Evolutionary conservation across 2,888 invertebrate species (phyloP).

Genomic region (Megamerina dolium): DNA sequence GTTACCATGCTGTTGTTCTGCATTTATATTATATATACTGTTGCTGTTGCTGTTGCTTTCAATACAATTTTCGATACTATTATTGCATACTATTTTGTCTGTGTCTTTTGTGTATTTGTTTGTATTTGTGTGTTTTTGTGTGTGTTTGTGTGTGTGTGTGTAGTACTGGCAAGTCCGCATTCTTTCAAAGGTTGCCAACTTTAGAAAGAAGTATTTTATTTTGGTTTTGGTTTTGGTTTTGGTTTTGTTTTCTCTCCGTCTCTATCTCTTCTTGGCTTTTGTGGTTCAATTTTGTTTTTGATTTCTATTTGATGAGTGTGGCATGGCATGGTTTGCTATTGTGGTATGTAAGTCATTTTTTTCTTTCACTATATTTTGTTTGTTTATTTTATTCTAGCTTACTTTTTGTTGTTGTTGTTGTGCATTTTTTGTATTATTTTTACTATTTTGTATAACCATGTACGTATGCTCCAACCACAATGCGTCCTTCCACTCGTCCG

Average conservation of each 20-base stretch:
- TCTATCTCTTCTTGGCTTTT: too few species aligned
- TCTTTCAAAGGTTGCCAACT: constrained; percentile 47
- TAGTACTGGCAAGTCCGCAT: constrained; percentile 30
- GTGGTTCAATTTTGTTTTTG: too few species aligned
- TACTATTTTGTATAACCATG: too few species aligned
- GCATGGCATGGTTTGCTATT: background rate
- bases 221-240: too few species aligned
- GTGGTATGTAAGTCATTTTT: background rate
- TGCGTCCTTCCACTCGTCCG: too few species aligned
- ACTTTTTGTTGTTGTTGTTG: too few species aligned
- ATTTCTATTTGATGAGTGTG: background rate
- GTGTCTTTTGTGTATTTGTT: background rate
- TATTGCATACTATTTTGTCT: background rate
- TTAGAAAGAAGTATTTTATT: constrained; percentile 25
- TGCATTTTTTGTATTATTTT: too few species aligned
- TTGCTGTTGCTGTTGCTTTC: background rate
- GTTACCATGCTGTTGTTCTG: too few species aligned
- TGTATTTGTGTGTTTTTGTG: background rate
- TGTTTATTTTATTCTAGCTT: too few species aligned
- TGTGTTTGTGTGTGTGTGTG: background rate
- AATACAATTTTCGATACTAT: too few species aligned
- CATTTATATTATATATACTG: background rate
- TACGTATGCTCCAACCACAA: too few species aligned
- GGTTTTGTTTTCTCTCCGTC: too few species aligned
- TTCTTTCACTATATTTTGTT: background rate